These are phyloP conservation scores for Clamator glandarius DNA, from an alignment of 2,797 vertebrate genomes.

Conservation along the genomic window DNA sequence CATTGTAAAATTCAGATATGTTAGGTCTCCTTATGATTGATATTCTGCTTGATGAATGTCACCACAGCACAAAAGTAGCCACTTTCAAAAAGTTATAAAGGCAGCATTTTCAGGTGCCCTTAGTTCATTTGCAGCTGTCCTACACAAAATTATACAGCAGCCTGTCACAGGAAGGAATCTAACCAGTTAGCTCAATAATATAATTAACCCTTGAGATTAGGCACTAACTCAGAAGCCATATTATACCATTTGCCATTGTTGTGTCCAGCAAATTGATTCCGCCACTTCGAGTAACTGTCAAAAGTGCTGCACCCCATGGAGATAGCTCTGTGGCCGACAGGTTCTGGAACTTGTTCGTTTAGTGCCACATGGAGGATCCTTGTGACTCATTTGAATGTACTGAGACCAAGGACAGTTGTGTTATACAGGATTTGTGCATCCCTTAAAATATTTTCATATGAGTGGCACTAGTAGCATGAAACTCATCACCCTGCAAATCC, in stretches of 20 bases:
- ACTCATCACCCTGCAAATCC: not conserved
- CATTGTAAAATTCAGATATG: not conserved
- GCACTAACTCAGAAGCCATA: not conserved
- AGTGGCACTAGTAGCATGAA: not conserved
- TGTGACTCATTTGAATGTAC: accelerated
- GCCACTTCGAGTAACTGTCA: not conserved
- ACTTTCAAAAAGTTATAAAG: not conserved
- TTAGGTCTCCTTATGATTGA: not conserved
- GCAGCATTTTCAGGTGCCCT: not conserved
- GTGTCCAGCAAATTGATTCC: not conserved
- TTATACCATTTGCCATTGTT: not conserved
- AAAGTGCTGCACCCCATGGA: not conserved
- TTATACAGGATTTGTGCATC: not conserved
- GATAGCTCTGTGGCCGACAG: accelerated
- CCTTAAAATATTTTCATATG: not conserved
- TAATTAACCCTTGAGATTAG: not conserved
- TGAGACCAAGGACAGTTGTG: not conserved
- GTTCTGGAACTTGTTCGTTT: not conserved
- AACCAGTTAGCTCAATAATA: not conserved
- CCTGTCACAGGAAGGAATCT: not conserved
- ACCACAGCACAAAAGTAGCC: not conserved
- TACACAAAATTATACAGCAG: not conserved
- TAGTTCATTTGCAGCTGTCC: not conserved
- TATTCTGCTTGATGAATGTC: not conserved
- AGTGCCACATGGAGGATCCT: accelerated